Evolutionary conservation across 2,888 invertebrate species (phyloP).

Genomic region (Netelia melanura): DNA sequence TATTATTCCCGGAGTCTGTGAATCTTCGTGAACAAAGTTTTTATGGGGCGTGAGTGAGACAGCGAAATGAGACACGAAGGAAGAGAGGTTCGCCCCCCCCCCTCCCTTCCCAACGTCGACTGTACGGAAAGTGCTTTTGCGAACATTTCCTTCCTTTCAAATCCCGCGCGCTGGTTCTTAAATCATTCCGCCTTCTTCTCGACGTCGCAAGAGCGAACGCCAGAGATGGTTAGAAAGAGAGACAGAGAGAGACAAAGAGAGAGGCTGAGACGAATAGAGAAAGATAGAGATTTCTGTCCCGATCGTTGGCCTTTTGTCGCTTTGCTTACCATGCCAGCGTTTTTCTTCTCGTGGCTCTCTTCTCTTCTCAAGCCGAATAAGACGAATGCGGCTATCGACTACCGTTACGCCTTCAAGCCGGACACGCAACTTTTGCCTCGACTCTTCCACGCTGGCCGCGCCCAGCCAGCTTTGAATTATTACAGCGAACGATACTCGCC

Average conservation of each 20-base stretch:
- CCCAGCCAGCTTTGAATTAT: conserved; percentile 78
- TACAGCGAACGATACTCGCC: conserved; percentile 75
- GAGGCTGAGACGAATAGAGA: neutral
- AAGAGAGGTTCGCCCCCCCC: conserved; percentile 21
- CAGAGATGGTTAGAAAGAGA: conserved; percentile 6
- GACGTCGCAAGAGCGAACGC: neutral
- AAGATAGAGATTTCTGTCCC: conserved; percentile 34
- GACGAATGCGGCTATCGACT: conserved; percentile 54
- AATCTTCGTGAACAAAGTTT: conserved; percentile 47
- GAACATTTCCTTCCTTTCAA: conserved; percentile 61
- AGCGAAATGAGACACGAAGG: conserved; percentile 25
- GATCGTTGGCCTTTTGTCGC: conserved; percentile 54
- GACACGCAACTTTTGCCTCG: conserved; percentile 61
- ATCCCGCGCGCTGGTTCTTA: conserved; percentile 58
- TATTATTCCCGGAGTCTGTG: conserved; percentile 25
- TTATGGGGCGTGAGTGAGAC: conserved; percentile 25
- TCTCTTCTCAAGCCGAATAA: conserved; percentile 27
- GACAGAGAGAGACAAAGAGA: conserved; percentile 28
- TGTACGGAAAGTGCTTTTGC: conserved; percentile 59
- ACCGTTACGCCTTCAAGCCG: conserved; percentile 40
- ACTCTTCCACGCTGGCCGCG: neutral
- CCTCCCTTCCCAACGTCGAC: conserved; percentile 31
- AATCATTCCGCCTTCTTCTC: conserved; percentile 63
- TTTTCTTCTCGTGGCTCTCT: conserved; percentile 26
- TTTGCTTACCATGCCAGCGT: conserved; percentile 37